Evolutionary conservation across 1,140 invertebrate species (phyloP).

Genomic region (Diachasmimorpha longicaudata): DNA sequence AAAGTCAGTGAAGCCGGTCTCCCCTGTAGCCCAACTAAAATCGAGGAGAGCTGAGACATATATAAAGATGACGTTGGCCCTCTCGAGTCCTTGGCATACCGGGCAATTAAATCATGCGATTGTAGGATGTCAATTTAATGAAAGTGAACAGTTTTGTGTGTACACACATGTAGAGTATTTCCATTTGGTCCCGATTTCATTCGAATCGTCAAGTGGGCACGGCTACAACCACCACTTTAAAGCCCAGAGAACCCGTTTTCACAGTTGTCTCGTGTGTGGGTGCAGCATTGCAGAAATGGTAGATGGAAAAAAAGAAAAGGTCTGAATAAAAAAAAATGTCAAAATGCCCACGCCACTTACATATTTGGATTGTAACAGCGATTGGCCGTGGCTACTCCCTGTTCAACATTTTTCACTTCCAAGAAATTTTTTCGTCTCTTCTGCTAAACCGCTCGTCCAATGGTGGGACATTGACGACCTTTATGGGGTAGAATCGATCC

Average conservation of each 20-base stretch:
- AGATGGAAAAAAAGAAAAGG: background rate
- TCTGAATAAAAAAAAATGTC: background rate
- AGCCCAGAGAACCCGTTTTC: background rate
- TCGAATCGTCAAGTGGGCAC: conserved; percentile 5
- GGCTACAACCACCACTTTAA: background rate
- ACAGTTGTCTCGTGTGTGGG: background rate
- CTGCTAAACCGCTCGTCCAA: background rate
- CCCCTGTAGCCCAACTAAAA: background rate
- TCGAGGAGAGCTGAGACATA: background rate
- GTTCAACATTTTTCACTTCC: background rate
- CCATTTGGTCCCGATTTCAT: background rate
- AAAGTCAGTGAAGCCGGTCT: background rate
- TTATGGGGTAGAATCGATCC: background rate
- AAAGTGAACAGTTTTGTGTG: conserved; percentile 9
- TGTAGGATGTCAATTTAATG: conserved; percentile 7
- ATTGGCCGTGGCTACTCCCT: background rate
- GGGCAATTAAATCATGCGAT: background rate
- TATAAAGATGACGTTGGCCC: background rate
- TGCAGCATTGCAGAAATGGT: background rate
- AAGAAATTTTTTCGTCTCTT: background rate
- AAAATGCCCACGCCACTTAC: conserved; percentile 4
- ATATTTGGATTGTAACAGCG: background rate
- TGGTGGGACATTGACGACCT: background rate
- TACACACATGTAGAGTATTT: background rate
- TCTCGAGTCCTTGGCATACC: background rate